Conservation (phyloP, 2,888 invertebrate species). For the Sussaba pulchella region DNA sequence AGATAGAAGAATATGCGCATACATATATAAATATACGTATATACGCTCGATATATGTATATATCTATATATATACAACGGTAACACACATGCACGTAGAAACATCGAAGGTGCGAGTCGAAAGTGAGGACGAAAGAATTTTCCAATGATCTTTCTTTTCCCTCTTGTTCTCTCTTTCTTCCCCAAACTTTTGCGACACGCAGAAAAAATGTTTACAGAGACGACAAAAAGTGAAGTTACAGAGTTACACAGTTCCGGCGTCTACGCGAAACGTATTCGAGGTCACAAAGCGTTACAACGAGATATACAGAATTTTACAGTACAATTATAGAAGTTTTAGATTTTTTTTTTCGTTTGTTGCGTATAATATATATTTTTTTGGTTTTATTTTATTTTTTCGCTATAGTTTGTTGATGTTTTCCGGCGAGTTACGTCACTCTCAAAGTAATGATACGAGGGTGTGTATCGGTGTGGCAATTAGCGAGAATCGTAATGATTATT, state of each 20-base stretch:
- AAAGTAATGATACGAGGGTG: not conserved
- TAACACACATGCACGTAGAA: slow-evolving; percentile 76
- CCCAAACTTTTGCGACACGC: slow-evolving; percentile 36
- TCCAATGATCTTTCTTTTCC: slow-evolving; percentile 19
- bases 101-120: slow-evolving; percentile 75
- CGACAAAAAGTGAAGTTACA: slow-evolving; percentile 31
- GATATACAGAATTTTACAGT: slow-evolving; percentile 56
- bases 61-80: slow-evolving; percentile 42
- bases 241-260: slow-evolving; percentile 40
- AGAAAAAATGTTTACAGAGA: slow-evolving; percentile 43
- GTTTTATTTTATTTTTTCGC: slow-evolving; percentile 17
- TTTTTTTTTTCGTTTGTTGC: slow-evolving; percentile 19
- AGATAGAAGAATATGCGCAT: slow-evolving; percentile 53
- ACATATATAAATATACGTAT: slow-evolving; percentile 50
- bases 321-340: slow-evolving; percentile 46
- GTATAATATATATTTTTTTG: slow-evolving; percentile 3
- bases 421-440: slow-evolving; percentile 30
- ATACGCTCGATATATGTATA: slow-evolving; percentile 51
- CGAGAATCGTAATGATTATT: slow-evolving; percentile 28
- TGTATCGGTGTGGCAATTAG: slow-evolving; percentile 10
- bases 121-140: slow-evolving; percentile 71
- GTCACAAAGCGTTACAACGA: slow-evolving; percentile 57
- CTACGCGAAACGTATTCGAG: slow-evolving; percentile 33
- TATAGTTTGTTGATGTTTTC: slow-evolving; percentile 34
- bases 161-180: slow-evolving; percentile 45